Conservation (phyloP, 2,113 vertebrate genomes). For the Grammomys surdaster region DNA sequence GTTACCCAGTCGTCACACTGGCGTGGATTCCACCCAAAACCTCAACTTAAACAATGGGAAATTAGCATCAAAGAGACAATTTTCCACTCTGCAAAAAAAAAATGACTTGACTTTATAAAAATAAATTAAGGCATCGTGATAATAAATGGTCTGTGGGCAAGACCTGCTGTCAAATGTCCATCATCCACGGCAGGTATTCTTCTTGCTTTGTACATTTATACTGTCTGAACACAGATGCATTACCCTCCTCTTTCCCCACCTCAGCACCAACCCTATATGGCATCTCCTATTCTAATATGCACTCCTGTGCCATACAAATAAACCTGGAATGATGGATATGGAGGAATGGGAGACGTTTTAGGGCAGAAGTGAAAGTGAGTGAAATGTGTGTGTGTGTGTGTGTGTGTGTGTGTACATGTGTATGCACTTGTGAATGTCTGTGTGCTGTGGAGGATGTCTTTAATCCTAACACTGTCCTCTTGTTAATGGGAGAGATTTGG, state of each 20-base stretch:
- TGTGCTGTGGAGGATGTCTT: neutral
- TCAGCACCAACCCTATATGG: neutral
- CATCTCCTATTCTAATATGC: too few relatives aligned
- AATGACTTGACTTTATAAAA: slow-evolving; percentile 78
- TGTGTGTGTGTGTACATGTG: neutral
- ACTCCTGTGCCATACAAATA: neutral
- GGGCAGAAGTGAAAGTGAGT: neutral
- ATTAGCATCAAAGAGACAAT: slow-evolving; percentile 67
- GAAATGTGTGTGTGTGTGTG: neutral
- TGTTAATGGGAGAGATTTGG: neutral
- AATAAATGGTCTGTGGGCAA: neutral
- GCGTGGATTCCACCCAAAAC: slow-evolving; percentile 80
- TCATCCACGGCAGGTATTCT: neutral
- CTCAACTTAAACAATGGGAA: slow-evolving; percentile 63
- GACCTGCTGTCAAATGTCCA: neutral
- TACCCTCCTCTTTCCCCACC: neutral
- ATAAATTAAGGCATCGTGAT: slow-evolving; percentile 42
- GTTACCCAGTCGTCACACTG: slow-evolving; percentile 86
- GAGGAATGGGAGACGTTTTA: neutral
- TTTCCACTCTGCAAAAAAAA: slow-evolving; percentile 67
- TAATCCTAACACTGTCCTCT: too few relatives aligned
- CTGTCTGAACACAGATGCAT: fast-evolving
- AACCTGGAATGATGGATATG: neutral
- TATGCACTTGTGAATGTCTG: neutral
- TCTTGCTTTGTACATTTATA: fast-evolving